Conservation (phyloP, 1,140 invertebrate species). For the Brachionus koreanus region DNA sequence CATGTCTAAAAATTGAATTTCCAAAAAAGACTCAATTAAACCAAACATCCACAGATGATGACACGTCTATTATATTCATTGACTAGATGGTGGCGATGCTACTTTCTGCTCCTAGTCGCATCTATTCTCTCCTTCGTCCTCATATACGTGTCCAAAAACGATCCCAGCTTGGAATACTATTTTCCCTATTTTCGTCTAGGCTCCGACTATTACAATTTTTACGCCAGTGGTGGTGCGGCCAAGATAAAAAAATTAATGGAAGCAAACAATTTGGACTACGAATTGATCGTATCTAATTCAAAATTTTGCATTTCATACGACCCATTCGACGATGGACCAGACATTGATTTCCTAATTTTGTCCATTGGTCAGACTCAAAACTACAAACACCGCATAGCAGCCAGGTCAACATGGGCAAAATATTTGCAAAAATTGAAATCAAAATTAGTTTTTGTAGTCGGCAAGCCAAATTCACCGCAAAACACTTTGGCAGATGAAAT, state of each 20-base stretch:
- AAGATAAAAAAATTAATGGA: constrained; percentile 43
- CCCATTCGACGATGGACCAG: background rate
- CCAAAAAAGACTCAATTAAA: background rate
- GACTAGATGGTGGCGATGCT: constrained; percentile 24
- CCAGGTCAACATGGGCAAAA: constrained; percentile 32
- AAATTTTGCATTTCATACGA: background rate
- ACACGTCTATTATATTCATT: background rate
- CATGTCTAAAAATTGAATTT: background rate
- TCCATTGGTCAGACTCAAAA: background rate
- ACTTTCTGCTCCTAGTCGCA: constrained; percentile 21
- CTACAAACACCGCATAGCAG: background rate
- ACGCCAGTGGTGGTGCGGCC: background rate
- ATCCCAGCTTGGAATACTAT: constrained; percentile 8
- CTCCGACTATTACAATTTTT: constrained; percentile 39
- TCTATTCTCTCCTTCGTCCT: constrained; percentile 8
- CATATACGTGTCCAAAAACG: constrained; percentile 15
- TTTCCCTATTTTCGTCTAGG: constrained; percentile 44
- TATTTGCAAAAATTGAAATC: constrained; percentile 26
- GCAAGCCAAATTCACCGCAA: background rate
- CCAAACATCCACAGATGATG: background rate
- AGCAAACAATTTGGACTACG: constrained; percentile 25
- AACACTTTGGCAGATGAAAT: background rate
- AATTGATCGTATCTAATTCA: background rate
- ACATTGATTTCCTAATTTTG: background rate
- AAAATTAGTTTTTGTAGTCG: constrained; percentile 25